A percentile compares a stretch with the other conserved stretches of the same genome.
phyloP scores from a whole-genome alignment of 2,797 vertebrate genomes.

The Discoglossus pictus region DNA sequence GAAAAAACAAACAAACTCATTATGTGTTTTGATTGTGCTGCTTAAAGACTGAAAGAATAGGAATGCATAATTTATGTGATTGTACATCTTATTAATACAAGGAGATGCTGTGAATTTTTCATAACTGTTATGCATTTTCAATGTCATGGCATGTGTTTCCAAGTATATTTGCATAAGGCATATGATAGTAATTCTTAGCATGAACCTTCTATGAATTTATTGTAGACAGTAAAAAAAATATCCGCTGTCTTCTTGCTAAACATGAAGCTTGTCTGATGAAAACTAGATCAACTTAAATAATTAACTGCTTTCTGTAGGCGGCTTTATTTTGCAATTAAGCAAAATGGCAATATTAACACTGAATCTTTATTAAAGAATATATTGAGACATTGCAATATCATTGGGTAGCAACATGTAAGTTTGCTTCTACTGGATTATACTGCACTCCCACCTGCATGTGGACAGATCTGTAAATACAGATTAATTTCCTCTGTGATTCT shows the following conservation, averaged over 20 bases:
- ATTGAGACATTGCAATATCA: no score
- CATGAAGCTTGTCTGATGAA: no score
- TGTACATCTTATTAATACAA: slow-evolving; percentile 58
- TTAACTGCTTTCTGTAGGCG: no score
- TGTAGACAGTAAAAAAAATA: background rate
- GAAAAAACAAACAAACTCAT: slow-evolving; percentile 70
- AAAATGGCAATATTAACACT: no score
- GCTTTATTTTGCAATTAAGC: no score
- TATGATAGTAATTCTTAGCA: slow-evolving; percentile 14
- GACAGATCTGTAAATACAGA: no score
- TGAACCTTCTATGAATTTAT: slow-evolving; percentile 3
- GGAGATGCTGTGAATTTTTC: slow-evolving; percentile 33
- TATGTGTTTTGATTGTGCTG: slow-evolving; percentile 49
- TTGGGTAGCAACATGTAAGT: no score
- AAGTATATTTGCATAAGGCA: slow-evolving; percentile 30
- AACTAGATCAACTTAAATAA: no score
- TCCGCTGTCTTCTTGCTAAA: background rate
- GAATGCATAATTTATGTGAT: slow-evolving; percentile 70
- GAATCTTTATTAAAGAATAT: no score
- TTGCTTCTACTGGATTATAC: no score
- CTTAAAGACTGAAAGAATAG: slow-evolving; percentile 69
- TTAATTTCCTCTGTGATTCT: no score
- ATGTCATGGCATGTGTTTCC: slow-evolving; percentile 42
- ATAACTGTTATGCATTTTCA: slow-evolving; percentile 39
- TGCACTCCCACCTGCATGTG: no score